Evolutionary conservation across 2,113 vertebrate species (phyloP).

Genomic region (Triplophysa dalaica): DNA sequence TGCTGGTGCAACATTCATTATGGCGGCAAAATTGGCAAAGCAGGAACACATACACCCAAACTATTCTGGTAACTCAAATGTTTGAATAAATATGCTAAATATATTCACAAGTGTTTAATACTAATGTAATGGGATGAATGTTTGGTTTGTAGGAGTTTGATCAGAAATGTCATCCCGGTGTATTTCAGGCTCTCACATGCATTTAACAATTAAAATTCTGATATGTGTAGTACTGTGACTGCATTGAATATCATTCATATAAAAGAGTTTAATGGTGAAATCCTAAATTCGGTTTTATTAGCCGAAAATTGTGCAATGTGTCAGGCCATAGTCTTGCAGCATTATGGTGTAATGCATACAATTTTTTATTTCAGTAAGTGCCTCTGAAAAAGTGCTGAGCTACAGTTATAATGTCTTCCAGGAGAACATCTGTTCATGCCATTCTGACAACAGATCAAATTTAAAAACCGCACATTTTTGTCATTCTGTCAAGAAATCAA

Average conservation of each 20-base stretch:
- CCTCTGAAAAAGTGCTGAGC: constrained; percentile 21
- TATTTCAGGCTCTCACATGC: not conserved
- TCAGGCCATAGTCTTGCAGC: not conserved
- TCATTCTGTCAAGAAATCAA: not conserved
- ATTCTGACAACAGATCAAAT: not conserved
- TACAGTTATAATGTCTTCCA: not conserved
- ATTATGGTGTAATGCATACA: not conserved
- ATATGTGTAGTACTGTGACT: not conserved
- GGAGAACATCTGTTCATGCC: not conserved
- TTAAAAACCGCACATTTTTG: not conserved
- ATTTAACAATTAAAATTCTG: not conserved
- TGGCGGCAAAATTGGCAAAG: no score
- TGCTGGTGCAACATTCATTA: not conserved
- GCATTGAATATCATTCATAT: not conserved
- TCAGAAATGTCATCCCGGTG: not conserved
- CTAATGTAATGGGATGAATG: no score
- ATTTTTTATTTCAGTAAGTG: constrained; percentile 9
- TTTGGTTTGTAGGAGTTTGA: no score
- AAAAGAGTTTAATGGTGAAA: not conserved
- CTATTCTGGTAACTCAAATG: no score
- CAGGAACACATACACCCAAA: no score
- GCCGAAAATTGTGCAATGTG: not conserved
- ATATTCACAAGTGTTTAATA: no score
- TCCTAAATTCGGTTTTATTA: not conserved
- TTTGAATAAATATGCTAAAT: no score